Base-by-base conservation (phyloP, 1,140 invertebrate genomes). In the Mya arenaria region DNA sequence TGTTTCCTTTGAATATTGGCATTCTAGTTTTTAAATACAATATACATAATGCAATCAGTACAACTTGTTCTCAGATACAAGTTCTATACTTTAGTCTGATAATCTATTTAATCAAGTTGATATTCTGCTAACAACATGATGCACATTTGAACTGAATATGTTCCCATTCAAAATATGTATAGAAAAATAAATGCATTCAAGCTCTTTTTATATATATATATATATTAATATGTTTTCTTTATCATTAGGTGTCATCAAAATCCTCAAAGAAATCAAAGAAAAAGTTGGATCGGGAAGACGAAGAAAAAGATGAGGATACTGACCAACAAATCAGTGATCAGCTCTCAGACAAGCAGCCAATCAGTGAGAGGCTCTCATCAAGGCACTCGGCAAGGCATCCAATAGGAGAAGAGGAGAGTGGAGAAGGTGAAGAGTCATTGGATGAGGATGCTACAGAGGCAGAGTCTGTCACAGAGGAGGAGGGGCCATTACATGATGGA, bases 401-500 rank as follows among this genome's bases (percentile, higher is more conserved):
- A 25, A 34, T 30, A 28, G 60, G 37, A 41, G 56, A 84, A 68
- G 28, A 62, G 62, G 41, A 25, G 58, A 37, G 37, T 48, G 63
- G 23, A 56, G 44, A 39, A 37, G 78, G 48, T 48, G 60, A 66
- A 65, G 79, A 65, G 75, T 77, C 36, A 68, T 72, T 79, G 58
- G 85, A 73, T 4, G 69, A 71, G 39, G 72, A 83, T 30, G 48
- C 41, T 23, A 68, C 25, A 30, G 80, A 82, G 65, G 82, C 62
- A 28, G 71, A 72, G 48, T 41, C 55, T 30, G 23, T 65, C 23
- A n/a, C 71, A 32, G 72, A 82, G 34, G 79, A 48, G 37, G 83
- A 86, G 56, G 85, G 85, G 32, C 60, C 80, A 37, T 71, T 92
- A 34, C 83, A 90, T 84, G 85, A 89, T 86, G 91, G 91, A 25